phyloP scores from a whole-genome alignment of 2,113 vertebrate genomes.

The Limnothrissa miodon region DNA sequence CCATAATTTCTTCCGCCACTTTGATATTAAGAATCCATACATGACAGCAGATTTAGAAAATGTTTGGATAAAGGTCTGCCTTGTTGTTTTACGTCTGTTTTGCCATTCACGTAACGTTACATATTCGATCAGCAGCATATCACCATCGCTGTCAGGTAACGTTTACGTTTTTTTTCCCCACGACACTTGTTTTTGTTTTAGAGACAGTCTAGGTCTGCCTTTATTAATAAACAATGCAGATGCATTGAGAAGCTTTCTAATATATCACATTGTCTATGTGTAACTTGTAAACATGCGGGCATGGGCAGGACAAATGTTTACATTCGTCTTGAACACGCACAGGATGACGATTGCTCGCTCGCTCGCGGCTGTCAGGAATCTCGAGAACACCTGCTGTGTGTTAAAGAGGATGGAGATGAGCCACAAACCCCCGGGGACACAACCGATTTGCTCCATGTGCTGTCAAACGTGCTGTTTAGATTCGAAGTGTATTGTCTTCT shows the following conservation, averaged over 20 bases:
- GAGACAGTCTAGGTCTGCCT: neutral
- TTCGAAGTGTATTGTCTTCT: neutral
- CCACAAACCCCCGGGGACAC: neutral
- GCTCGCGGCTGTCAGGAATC: neutral
- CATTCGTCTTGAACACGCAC: neutral
- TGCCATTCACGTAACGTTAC: neutral
- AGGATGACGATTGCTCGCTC: neutral
- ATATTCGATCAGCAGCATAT: neutral
- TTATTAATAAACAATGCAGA: neutral
- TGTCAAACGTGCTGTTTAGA: neutral
- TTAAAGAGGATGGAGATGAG: neutral
- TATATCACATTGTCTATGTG: neutral
- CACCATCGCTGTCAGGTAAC: neutral
- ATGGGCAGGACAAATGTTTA: slow-evolving; percentile 7
- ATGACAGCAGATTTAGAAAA: neutral
- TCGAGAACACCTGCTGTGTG: neutral
- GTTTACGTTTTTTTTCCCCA: neutral
- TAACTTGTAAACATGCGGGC: neutral
- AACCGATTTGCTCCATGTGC: neutral
- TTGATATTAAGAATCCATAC: neutral
- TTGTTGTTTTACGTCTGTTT: neutral
- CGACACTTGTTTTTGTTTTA: neutral
- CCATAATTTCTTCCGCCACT: neutral
- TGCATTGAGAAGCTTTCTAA: neutral
- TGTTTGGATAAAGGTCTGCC: neutral